A percentile compares a stretch with the other conserved stretches of the same genome.
phyloP scores from a whole-genome alignment of 2,888 invertebrate species.

The Alcis repandata region DNA sequence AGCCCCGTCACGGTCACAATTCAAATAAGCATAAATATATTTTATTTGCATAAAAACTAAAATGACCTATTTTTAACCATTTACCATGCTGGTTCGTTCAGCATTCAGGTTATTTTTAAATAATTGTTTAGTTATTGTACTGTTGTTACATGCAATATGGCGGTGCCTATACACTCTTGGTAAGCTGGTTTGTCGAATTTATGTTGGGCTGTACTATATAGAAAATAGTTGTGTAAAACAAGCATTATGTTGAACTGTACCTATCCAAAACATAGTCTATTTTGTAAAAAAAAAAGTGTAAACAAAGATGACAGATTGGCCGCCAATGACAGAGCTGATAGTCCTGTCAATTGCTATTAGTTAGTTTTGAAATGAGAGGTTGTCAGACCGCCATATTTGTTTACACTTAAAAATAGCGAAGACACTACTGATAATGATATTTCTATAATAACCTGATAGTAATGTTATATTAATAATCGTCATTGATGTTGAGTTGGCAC shows the following conservation, averaged over 20 bases:
- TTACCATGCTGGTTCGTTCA: background rate
- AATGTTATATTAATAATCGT: no score
- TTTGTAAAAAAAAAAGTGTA: background rate
- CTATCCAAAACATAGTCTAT: no score
- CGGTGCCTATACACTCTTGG: background rate
- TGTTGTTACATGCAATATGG: no score
- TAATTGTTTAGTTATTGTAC: background rate
- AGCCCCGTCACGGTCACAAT: constrained; percentile 10
- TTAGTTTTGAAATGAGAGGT: no score
- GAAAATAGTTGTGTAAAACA: background rate
- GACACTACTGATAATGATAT: no score
- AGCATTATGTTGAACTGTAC: background rate
- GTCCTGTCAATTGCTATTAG: no score
- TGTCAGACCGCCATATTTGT: no score
- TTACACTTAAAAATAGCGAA: no score
- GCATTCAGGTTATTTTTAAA: constrained; percentile 2
- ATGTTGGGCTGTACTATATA: background rate
- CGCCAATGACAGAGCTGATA: no score
- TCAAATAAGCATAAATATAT: constrained; percentile 1
- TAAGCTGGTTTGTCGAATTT: constrained; percentile 3
- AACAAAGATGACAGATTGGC: background rate
- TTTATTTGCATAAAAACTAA: constrained; percentile 13
- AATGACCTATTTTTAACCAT: constrained; percentile 1
- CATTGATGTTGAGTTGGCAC: no score
- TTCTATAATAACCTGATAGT: no score